phyloP scores from a whole-genome alignment of 2,888 invertebrate genomes.

The Galerucella calmariensis region DNA sequence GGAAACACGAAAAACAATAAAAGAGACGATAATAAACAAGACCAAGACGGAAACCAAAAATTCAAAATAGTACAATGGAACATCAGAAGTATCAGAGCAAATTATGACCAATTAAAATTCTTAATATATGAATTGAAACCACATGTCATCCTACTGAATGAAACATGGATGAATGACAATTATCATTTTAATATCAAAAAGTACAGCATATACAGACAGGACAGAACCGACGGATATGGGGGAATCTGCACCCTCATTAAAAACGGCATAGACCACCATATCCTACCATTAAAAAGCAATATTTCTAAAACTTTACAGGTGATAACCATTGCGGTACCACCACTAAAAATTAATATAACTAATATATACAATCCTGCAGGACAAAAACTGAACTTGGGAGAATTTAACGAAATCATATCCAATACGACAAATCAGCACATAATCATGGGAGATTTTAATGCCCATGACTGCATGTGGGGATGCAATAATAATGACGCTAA shows the following conservation, averaged over 20 bases:
- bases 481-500: not conserved
- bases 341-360: not conserved
- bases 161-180: constrained; percentile 1
- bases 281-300: not conserved
- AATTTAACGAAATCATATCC: not conserved
- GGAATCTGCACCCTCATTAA: constrained; percentile 13
- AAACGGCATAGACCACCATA: constrained; percentile 9
- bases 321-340: not conserved
- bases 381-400: not conserved
- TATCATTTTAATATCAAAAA: constrained; percentile 8
- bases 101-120: constrained; percentile 15
- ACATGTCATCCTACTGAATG: constrained; percentile 1
- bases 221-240: constrained; percentile 18
- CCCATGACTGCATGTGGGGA: constrained; percentile 2
- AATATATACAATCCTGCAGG: constrained; percentile 10
- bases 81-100: constrained; percentile 16
- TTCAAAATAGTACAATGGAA: constrained; percentile 12
- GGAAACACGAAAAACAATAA: not conserved
- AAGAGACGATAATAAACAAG: not conserved
- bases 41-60: not conserved
- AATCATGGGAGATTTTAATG: constrained; percentile 11
- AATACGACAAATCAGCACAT: not conserved
- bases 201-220: constrained; percentile 12
- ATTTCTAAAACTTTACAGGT: not conserved
- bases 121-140: constrained; percentile 3